Evolutionary conservation across 2,888 invertebrate genomes (phyloP).

Genomic region (Aphidius colemani): DNA sequence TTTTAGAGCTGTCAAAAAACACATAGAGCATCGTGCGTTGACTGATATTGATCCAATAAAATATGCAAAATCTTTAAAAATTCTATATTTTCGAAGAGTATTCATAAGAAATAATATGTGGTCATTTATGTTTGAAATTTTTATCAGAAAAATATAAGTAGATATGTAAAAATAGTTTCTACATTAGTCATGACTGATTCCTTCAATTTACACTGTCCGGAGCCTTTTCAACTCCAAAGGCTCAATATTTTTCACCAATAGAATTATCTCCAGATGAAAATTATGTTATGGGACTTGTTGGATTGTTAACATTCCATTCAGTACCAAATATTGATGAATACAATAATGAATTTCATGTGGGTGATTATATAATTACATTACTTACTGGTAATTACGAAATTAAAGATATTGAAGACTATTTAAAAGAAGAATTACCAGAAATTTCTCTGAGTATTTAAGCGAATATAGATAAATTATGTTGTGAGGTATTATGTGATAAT

Average conservation of each 20-base stretch:
- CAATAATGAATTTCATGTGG: constrained; percentile 38
- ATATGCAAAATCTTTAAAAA: too few species aligned
- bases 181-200: constrained; percentile 32
- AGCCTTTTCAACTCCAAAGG: constrained; percentile 35
- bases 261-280: constrained; percentile 36
- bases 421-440: constrained; percentile 21
- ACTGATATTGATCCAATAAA: too few species aligned
- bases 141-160: too few species aligned
- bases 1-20: too few species aligned
- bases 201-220: constrained; percentile 41
- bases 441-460: too few species aligned
- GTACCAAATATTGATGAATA: constrained; percentile 46
- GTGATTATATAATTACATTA: constrained; percentile 32
- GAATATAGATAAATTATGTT: too few species aligned
- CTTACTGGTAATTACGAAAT: constrained; percentile 47
- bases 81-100: too few species aligned
- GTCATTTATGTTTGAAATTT: too few species aligned
- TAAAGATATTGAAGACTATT: constrained; percentile 37
- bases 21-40: too few species aligned
- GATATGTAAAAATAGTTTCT: too few species aligned
- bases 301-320: constrained; percentile 41
- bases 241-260: constrained; percentile 41
- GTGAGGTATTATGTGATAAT: too few species aligned
- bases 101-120: too few species aligned
- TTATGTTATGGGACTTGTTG: constrained; percentile 42